A percentile compares a stretch with the other conserved stretches of the same genome.
Evolutionary conservation across 1,140 invertebrate genomes (phyloP).

Genomic region (Protaetia brevitarsis): DNA sequence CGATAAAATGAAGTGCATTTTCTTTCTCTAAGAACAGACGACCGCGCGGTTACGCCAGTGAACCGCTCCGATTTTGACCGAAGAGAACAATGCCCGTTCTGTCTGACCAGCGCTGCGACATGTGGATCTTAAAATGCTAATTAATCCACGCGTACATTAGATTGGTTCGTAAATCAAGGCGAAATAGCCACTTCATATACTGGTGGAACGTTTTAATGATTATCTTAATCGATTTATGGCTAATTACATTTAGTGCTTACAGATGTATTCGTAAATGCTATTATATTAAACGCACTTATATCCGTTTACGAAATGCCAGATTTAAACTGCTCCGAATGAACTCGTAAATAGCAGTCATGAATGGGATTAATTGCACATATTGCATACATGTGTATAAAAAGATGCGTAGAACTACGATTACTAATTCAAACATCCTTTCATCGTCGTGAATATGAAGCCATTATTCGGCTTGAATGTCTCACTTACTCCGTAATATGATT

Average conservation of each 20-base stretch:
- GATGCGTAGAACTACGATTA: too few species aligned
- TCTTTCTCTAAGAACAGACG: neutral
- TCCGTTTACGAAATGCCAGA: constrained; percentile 1
- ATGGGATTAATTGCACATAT: neutral
- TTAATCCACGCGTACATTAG: too few species aligned
- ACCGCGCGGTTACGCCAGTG: neutral
- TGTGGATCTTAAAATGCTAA: constrained; percentile 3
- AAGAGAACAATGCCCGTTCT: neutral
- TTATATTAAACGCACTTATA: neutral
- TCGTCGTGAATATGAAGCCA: too few species aligned
- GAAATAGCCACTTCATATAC: neutral
- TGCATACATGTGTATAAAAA: too few species aligned
- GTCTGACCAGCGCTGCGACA: neutral
- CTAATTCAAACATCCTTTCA: too few species aligned
- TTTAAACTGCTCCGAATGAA: neutral
- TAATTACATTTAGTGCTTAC: neutral
- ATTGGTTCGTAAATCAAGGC: neutral
- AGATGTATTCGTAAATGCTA: neutral
- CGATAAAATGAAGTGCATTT: neutral
- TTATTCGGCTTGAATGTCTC: too few species aligned
- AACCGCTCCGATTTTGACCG: neutral
- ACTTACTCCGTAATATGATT: too few species aligned
- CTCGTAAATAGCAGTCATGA: neutral
- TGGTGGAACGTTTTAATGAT: neutral
- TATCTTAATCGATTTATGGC: neutral